A percentile compares a stretch with the other conserved stretches of the same genome.
Conservation (phyloP, 2,888 invertebrate species). For the Helobdella robusta region DNA sequence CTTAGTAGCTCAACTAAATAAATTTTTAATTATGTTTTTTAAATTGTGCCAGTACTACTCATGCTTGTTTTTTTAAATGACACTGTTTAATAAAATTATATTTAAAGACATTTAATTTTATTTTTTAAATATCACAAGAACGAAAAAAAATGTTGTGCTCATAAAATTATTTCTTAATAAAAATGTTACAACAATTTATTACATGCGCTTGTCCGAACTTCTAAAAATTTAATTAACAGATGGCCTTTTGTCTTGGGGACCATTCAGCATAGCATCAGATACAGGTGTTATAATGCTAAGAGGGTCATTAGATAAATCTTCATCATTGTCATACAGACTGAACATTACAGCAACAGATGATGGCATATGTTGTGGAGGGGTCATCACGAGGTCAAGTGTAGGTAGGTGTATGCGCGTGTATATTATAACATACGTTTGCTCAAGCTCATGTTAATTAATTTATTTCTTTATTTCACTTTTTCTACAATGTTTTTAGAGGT, state of each 20-base stretch:
- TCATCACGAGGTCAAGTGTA: constrained; percentile 67
- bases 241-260: constrained; percentile 31
- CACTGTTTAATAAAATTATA: no score
- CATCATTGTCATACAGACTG: constrained; percentile 64
- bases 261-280: constrained; percentile 44
- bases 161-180: no score
- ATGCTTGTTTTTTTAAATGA: no score
- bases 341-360: constrained; percentile 96
- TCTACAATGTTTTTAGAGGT: neutral
- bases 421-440: neutral
- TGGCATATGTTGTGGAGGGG: constrained; percentile 89
- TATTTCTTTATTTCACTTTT: neutral
- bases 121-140: no score
- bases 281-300: constrained; percentile 45
- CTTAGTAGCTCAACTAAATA: no score
- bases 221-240: no score
- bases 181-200: no score
- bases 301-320: constrained; percentile 37
- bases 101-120: no score
- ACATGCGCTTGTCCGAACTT: no score
- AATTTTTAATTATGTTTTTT: no score
- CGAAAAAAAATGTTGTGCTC: no score
- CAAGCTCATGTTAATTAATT: neutral
- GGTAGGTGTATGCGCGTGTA: neutral
- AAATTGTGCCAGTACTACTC: no score